Evolutionary conservation across 2,888 invertebrate species (phyloP).

Genomic region (Herminia tarsipennalis): DNA sequence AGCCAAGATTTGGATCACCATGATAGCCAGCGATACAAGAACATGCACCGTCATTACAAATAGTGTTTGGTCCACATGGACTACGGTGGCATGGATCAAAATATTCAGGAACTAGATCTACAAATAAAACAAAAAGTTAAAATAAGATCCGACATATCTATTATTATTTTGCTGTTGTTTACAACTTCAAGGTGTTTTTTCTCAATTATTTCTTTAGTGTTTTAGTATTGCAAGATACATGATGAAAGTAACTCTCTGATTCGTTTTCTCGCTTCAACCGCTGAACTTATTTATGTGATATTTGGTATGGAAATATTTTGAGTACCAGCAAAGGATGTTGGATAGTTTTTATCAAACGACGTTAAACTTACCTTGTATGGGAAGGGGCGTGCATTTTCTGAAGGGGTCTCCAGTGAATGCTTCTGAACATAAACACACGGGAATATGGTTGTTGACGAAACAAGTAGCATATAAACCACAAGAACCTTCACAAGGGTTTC

Average conservation of each 20-base stretch:
- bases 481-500: constrained; percentile 89
- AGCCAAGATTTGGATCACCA: constrained; percentile 89
- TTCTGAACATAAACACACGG: constrained; percentile 89
- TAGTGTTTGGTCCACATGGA: constrained; percentile 88
- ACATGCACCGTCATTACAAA: constrained; percentile 85
- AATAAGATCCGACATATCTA: neutral
- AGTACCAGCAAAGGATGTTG: no score
- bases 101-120: constrained; percentile 49
- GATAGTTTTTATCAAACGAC: no score
- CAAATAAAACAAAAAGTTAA: constrained; percentile 27
- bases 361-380: constrained; percentile 76
- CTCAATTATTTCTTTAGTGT: no score
- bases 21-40: constrained; percentile 87
- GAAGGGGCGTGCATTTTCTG: constrained; percentile 85
- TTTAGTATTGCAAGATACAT: no score
- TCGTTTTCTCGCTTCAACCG: no score
- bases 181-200: no score
- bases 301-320: no score
- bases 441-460: constrained; percentile 89
- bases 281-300: no score
- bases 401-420: constrained; percentile 90
- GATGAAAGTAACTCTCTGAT: no score
- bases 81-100: constrained; percentile 86
- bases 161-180: neutral
- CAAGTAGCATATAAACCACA: constrained; percentile 89